Conservation (phyloP, 1,140 invertebrate species). For the Drosophila yakuba region DNA sequence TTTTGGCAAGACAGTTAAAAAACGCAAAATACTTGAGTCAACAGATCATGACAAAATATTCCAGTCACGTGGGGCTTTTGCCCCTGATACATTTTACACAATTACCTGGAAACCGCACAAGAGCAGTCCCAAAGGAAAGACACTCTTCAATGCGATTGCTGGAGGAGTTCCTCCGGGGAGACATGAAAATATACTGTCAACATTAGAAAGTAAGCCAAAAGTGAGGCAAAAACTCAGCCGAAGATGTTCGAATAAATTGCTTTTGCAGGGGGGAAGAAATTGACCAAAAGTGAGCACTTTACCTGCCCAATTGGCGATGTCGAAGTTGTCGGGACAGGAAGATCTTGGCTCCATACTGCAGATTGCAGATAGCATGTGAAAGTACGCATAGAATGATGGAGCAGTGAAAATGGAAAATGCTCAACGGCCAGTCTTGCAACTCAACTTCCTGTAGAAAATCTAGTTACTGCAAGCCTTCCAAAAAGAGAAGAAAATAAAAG, state of each 20-base stretch:
- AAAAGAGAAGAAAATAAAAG: constrained; percentile 15
- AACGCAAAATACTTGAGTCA: constrained; percentile 55
- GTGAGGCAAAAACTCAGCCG: constrained; percentile 58
- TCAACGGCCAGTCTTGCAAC: constrained; percentile 28
- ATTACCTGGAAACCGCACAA: constrained; percentile 16
- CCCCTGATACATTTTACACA: constrained; percentile 29
- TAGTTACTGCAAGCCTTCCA: constrained; percentile 3
- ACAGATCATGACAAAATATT: constrained; percentile 62
- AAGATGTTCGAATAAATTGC: constrained; percentile 75
- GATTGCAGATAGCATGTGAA: constrained; percentile 54
- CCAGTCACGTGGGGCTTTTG: constrained; percentile 55
- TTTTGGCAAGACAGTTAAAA: constrained; percentile 40
- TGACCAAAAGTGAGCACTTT: constrained; percentile 81
- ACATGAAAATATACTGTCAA: constrained; percentile 31
- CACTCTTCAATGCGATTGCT: not conserved
- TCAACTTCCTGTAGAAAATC: constrained; percentile 65
- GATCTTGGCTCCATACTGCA: constrained; percentile 24
- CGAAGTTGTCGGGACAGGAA: constrained; percentile 75
- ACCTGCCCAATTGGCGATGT: constrained; percentile 72
- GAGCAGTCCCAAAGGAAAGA: constrained; percentile 29
- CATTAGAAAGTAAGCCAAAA: constrained; percentile 79
- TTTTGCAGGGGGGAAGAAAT: constrained; percentile 44
- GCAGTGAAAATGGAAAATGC: constrained; percentile 67
- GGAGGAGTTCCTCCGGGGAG: constrained; percentile 20
- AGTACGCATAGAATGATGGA: constrained; percentile 60